Evolutionary conservation across 2,797 vertebrate species (phyloP).

Genomic region (Heteromormyrus szaboi): DNA sequence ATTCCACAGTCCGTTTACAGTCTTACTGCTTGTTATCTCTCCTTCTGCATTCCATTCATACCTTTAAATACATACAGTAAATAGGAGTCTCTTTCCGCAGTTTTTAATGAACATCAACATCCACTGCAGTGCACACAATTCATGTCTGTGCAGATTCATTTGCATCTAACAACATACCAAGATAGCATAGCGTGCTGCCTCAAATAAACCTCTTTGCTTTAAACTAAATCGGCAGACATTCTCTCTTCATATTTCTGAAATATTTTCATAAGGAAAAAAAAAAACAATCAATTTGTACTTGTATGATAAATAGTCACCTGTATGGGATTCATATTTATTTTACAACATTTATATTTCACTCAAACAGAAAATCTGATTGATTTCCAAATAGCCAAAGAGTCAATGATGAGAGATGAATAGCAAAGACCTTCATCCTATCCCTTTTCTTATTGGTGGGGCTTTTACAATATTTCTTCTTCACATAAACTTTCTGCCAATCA

Average conservation of each 20-base stretch:
- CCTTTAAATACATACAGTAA: neutral
- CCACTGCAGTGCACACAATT: neutral
- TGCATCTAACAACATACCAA: neutral
- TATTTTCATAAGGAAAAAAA: neutral
- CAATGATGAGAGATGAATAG: neutral
- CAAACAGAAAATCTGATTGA: neutral
- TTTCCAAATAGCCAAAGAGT: neutral
- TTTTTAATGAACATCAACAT: neutral
- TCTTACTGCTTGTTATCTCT: slow-evolving; percentile 32
- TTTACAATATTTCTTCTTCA: neutral
- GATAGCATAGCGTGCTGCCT: neutral
- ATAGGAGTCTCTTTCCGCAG: neutral
- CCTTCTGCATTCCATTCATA: neutral
- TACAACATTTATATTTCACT: neutral
- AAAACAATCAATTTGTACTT: neutral
- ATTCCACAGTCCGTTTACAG: slow-evolving; percentile 20
- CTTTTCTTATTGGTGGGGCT: neutral
- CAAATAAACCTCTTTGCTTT: neutral
- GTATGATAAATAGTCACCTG: neutral
- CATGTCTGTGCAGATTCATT: neutral
- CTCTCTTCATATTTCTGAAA: neutral
- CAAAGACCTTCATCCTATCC: neutral
- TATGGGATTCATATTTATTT: neutral
- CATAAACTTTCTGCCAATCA: neutral
- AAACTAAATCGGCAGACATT: neutral